Conservation (phyloP, 2,888 invertebrate species). For the Acleris cristana region DNA sequence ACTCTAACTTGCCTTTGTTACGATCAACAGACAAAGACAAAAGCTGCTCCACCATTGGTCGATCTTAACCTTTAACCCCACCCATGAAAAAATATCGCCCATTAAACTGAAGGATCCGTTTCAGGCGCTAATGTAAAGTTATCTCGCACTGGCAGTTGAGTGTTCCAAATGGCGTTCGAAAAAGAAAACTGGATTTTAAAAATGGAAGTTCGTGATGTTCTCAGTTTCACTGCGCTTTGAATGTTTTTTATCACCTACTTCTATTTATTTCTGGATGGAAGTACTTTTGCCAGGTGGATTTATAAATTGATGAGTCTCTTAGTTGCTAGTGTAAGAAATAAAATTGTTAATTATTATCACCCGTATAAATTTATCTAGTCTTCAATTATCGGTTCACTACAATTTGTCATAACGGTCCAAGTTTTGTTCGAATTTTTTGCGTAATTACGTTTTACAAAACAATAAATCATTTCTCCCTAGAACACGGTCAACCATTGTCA, state of each 20-base stretch:
- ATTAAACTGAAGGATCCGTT: constrained; percentile 77
- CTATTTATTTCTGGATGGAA: background rate
- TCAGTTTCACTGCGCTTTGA: constrained; percentile 29
- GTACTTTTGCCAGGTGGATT: constrained; percentile 1
- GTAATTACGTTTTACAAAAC: constrained; percentile 25
- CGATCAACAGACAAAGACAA: constrained; percentile 58
- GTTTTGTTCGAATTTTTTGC: constrained; percentile 22
- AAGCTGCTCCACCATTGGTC: constrained; percentile 67
- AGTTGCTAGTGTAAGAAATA: background rate
- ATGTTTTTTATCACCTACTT: constrained; percentile 25
- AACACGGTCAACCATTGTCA: constrained; percentile 26
- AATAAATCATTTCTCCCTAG: constrained; percentile 37
- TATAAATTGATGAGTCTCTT: background rate
- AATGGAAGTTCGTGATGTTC: constrained; percentile 40
- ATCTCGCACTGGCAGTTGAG: constrained; percentile 37
- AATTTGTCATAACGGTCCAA: constrained; percentile 21
- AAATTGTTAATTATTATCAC: background rate
- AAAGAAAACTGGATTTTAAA: constrained; percentile 48
- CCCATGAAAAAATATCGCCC: constrained; percentile 80
- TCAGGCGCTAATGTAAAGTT: constrained; percentile 52
- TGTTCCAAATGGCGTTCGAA: constrained; percentile 43
- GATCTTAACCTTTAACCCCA: constrained; percentile 77
- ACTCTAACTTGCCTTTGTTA: constrained; percentile 57
- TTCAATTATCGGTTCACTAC: background rate
- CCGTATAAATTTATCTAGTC: background rate